Evolutionary conservation across 2,888 invertebrate genomes (phyloP), one percentile per base, ranked within the genome.

Genomic region (Chorisops tibialis): DNA sequence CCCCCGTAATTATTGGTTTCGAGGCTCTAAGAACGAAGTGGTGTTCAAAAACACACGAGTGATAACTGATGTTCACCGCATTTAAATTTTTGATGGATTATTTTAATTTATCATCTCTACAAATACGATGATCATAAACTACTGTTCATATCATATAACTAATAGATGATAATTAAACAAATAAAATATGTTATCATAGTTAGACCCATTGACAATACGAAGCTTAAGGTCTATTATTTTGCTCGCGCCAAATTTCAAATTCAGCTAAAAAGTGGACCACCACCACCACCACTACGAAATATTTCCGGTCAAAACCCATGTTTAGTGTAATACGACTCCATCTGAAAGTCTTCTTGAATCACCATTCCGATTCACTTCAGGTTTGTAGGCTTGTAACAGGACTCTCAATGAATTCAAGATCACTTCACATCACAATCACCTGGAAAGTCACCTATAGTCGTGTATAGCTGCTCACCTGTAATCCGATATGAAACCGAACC

Each of bases 401-500:
- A 56, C 37, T 45, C 45, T 12, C 18, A 12, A 35, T 35, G 45
- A 12, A 56, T 21, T 56, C 43, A 43, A 56, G 56, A 56, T 56
- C 56, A 56, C 45, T 45, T 56, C 56, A 19, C 43, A 21, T 56
- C 56, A 56, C 56, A 56, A 35, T 56, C 56, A 56, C 56, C 56
- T 56, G 56, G 30, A 35, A 56, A 56, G 45, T 21, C 16, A 43
- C 21, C 16, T 11, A 45, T 9, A n/a, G n/a, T n/a, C n/a, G n/a
- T n/a, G 19, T 21, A 22, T 14, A 45, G 19, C 22, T 14, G 16
- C 43, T 35, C 56, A 30, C 35, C 56, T 12, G 56, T 45, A 56
- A 56, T 45, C 24, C 45, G 56, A 56, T 56, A 56, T 56, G 12
- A 12, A 37, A 30, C 38, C 18, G 4, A 16, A 12, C 30, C 35